A percentile compares a stretch with the other conserved stretches of the same genome.
Evolutionary conservation across 1,140 invertebrate species (phyloP).

Genomic region (Brachionus sp.): DNA sequence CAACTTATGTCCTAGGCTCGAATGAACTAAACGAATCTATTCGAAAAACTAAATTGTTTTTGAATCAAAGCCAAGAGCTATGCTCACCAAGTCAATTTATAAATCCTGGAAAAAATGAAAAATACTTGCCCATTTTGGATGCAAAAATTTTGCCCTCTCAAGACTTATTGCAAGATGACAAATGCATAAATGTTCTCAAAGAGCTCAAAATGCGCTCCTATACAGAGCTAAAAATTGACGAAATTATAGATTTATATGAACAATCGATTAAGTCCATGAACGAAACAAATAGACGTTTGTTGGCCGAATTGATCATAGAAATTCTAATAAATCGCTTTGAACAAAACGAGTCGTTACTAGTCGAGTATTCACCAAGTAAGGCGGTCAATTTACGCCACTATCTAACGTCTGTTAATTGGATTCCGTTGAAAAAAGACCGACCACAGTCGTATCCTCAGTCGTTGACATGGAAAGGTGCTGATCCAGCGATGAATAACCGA

Average conservation of each 20-base stretch:
- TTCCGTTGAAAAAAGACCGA: conserved; percentile 24
- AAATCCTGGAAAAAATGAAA: conserved; percentile 28
- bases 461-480: conserved; percentile 7
- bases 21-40: background rate
- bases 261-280: background rate
- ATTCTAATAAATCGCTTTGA: background rate
- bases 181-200: conserved; percentile 13
- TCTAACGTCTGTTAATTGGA: conserved; percentile 14
- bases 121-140: conserved; percentile 22
- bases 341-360: background rate
- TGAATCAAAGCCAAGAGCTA: conserved; percentile 22
- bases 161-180: background rate
- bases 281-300: background rate
- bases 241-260: conserved; percentile 45
- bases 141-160: background rate
- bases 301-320: conserved; percentile 39
- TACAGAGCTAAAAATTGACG: conserved; percentile 25
- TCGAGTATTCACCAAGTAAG: conserved; percentile 37
- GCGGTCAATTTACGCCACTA: conserved; percentile 24
- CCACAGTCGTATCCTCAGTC: conserved; percentile 27
- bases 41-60: background rate
- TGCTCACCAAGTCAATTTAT: conserved; percentile 36
- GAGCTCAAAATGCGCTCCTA: conserved; percentile 26
- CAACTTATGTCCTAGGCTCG: background rate
- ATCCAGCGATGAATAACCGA: background rate